Evolutionary conservation across 2,113 vertebrate genomes (phyloP).

Genomic region (Pholis gunnellus): DNA sequence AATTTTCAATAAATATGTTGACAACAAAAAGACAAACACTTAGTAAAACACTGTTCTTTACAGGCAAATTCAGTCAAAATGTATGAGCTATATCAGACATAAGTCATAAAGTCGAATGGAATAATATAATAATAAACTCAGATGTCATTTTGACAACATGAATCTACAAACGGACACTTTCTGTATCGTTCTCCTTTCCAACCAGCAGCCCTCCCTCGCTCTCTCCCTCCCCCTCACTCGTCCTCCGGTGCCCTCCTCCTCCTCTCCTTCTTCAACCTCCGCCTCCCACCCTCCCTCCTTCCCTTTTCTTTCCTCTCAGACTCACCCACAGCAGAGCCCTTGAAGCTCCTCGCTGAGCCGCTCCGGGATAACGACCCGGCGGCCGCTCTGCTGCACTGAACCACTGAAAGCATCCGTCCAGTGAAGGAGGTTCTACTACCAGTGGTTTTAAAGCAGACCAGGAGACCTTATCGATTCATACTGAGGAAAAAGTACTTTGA

Average conservation of each 20-base stretch:
- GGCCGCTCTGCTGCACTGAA: background rate
- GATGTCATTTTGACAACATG: background rate
- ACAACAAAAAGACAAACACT: no score
- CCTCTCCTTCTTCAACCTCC: conserved; percentile 18
- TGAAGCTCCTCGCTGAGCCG: conserved; percentile 29
- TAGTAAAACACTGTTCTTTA: no score
- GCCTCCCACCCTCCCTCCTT: conserved; percentile 32
- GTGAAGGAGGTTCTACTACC: background rate
- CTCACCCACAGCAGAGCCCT: conserved; percentile 42
- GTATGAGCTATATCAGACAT: no score
- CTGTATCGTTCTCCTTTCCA: conserved; percentile 46
- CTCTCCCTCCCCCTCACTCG: conserved; percentile 45
- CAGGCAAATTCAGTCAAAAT: no score
- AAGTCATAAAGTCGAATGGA: background rate
- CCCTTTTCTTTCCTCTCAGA: conserved; percentile 38
- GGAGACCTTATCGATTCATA: no score
- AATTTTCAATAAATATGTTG: no score
- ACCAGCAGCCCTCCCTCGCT: conserved; percentile 42
- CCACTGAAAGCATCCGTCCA: background rate
- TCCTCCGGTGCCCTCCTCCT: conserved; percentile 33
- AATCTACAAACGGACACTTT: background rate
- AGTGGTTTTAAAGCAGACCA: background rate
- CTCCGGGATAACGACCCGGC: conserved; percentile 38
- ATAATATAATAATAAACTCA: no score
- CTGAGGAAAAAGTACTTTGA: background rate